phyloP scores from a whole-genome alignment of 2,113 vertebrate species.

The Chamaea fasciata region DNA sequence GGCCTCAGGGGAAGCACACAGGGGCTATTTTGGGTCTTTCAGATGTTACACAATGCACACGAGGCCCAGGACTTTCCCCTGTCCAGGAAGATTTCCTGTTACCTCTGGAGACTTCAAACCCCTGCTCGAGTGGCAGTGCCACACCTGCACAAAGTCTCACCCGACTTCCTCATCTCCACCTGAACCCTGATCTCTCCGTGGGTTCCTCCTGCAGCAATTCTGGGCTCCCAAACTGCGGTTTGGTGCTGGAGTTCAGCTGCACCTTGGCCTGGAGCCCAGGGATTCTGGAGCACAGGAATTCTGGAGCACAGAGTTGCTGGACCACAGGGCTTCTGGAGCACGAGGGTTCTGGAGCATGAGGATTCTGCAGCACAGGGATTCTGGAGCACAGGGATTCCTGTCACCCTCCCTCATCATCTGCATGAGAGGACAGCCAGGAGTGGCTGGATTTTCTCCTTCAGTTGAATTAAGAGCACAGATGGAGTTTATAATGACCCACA shows the following conservation, averaged over 20 bases:
- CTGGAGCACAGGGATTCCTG: neutral
- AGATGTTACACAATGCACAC: too few species aligned
- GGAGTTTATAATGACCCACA: rapidly evolving
- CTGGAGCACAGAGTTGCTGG: too few species aligned
- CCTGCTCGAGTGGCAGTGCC: neutral
- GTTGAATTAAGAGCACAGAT: too few species aligned
- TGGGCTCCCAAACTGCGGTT: rapidly evolving
- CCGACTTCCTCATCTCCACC: neutral
- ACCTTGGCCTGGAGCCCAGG: neutral
- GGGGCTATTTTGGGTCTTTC: neutral
- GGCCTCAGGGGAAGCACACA: neutral
- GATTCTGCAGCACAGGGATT: neutral
- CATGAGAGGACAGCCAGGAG: rapidly evolving
- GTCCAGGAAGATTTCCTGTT: neutral
- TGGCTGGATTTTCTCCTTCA: neutral
- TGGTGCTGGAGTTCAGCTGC: neutral
- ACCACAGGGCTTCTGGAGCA: neutral
- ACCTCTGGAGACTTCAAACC: neutral
- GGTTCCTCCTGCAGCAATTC: neutral
- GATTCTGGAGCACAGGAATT: too few species aligned
- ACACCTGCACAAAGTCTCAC: neutral
- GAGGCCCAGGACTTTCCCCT: neutral
- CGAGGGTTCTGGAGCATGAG: rapidly evolving
- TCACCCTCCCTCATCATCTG: neutral
- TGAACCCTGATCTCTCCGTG: rapidly evolving